These are phyloP conservation scores for Candidula unifasciata DNA, from an alignment of 2,888 invertebrate species.

Conservation along the genomic window DNA sequence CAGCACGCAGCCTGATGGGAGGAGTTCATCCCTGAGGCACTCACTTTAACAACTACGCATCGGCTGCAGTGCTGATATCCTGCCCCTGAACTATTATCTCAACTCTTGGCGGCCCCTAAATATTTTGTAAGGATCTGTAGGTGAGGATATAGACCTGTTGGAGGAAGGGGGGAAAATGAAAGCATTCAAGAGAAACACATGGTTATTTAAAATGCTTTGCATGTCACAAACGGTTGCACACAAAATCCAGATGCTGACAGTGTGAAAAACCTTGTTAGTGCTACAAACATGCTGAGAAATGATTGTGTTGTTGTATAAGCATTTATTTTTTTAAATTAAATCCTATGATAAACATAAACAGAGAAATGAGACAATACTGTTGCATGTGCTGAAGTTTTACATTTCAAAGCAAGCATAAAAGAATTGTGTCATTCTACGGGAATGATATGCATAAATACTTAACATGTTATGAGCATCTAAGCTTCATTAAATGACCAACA, in stretches of 20 bases:
- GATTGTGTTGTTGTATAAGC: not conserved
- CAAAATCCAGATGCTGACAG: not conserved
- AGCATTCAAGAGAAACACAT: slow-evolving; percentile 18
- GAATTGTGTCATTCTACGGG: not conserved
- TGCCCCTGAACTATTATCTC: slow-evolving; percentile 32
- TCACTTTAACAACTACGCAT: slow-evolving; percentile 42
- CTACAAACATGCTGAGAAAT: not conserved
- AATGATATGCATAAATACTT: not conserved
- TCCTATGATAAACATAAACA: no score
- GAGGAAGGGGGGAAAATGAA: slow-evolving; percentile 36
- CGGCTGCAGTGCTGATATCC: slow-evolving; percentile 31
- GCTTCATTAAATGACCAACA: no score
- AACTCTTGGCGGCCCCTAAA: slow-evolving; percentile 34
- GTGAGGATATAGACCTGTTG: slow-evolving; percentile 52
- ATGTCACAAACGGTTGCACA: not conserved
- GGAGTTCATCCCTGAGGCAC: slow-evolving; percentile 2
- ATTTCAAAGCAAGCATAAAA: slow-evolving; percentile 11
- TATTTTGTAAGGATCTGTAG: slow-evolving; percentile 48
- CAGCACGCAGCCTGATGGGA: slow-evolving; percentile 34
- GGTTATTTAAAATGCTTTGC: not conserved
- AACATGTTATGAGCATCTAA: no score
- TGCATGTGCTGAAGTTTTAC: not conserved
- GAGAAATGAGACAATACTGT: no score
- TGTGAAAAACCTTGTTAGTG: not conserved
- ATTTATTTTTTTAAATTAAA: no score